Evolutionary conservation across 2,888 invertebrate genomes (phyloP).

Genomic region (Plutella xylostella): DNA sequence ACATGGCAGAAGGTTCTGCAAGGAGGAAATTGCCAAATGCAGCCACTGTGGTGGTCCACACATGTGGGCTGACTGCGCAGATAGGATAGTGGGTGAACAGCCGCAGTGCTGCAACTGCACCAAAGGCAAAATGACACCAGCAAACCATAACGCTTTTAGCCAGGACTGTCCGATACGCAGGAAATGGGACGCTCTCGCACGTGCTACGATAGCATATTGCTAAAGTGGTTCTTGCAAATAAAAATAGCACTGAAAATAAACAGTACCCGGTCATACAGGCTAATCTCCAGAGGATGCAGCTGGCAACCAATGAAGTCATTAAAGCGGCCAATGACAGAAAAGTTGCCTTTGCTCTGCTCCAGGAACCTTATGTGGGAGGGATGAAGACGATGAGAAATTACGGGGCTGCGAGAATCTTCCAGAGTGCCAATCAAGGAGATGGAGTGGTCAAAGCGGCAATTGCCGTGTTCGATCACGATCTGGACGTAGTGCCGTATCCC

Average conservation of each 20-base stretch:
- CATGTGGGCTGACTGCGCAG: background rate
- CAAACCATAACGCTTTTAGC: conserved; percentile 2
- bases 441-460: conserved; percentile 7
- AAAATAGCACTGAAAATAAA: background rate
- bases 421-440: background rate
- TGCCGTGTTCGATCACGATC: background rate
- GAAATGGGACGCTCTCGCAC: background rate
- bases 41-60: background rate
- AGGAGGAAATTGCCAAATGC: too few species aligned
- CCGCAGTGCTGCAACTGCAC: background rate
- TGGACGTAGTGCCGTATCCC: background rate
- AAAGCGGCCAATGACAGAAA: background rate
- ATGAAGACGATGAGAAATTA: background rate
- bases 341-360: conserved; percentile 7
- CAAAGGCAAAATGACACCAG: background rate
- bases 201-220: conserved; percentile 1
- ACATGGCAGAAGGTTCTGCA: too few species aligned
- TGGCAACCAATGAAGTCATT: conserved; percentile 9
- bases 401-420: conserved; percentile 3
- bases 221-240: background rate
- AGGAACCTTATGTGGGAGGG: conserved; percentile 15
- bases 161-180: background rate
- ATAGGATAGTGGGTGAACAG: background rate
- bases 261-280: conserved; percentile 4
- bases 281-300: conserved; percentile 9